Evolutionary conservation across 1,140 invertebrate genomes (phyloP).

Genomic region (Saccostrea echinata): DNA sequence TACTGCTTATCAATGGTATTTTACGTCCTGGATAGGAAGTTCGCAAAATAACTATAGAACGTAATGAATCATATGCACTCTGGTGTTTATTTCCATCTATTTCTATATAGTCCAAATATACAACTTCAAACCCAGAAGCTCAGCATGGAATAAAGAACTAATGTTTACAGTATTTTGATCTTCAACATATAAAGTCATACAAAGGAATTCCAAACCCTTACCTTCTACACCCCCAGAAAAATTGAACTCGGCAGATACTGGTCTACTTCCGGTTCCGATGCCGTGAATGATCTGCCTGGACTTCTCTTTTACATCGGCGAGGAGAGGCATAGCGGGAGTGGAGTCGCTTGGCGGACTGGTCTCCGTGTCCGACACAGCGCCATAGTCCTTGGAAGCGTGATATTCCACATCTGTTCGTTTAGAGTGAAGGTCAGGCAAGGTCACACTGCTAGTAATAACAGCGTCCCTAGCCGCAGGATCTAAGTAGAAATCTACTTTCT

Average conservation of each 20-base stretch:
- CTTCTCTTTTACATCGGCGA: constrained; percentile 84
- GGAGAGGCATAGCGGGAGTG: constrained; percentile 84
- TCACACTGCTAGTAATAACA: constrained; percentile 72
- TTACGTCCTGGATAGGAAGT: too few species aligned
- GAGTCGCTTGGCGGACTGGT: constrained; percentile 71
- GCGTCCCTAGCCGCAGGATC: constrained; percentile 59
- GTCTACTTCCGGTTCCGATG: constrained; percentile 82
- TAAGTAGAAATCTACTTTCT: constrained; percentile 55
- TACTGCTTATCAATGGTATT: too few species aligned
- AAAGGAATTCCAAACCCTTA: constrained; percentile 54
- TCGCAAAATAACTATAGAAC: too few species aligned
- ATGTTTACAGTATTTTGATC: too few species aligned
- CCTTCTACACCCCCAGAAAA: constrained; percentile 72
- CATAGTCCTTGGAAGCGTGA: constrained; percentile 53
- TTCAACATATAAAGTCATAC: too few species aligned
- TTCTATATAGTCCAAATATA: too few species aligned
- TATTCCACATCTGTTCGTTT: constrained; percentile 64
- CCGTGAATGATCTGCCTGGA: constrained; percentile 84
- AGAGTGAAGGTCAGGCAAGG: constrained; percentile 71
- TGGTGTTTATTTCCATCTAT: too few species aligned
- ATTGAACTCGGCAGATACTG: constrained; percentile 79
- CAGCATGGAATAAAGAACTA: neutral
- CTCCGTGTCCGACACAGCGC: constrained; percentile 69
- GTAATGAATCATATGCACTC: too few species aligned
- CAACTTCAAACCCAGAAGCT: too few species aligned